Base-by-base conservation (phyloP, 2,797 vertebrate species). In the Sphenodon punctatus region DNA sequence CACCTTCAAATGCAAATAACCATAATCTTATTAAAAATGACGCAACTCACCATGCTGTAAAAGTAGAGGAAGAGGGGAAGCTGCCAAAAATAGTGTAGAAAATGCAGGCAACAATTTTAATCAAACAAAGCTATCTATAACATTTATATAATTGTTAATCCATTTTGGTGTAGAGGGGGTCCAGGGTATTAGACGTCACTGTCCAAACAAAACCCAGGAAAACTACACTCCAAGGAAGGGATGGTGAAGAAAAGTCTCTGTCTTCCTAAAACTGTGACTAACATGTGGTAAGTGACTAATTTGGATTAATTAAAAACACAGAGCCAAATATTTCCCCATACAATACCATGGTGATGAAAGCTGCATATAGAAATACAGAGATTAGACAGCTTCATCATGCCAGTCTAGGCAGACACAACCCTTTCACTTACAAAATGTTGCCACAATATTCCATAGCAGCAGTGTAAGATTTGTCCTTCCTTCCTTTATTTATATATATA, bases 1-100 rank as follows among this genome's bases (percentile, higher is more conserved):
- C 92, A 94, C 92, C 90, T 94, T 90, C 89, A 93, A 91, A 92
- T 94, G 90, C 91, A 94, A 94, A 94, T 92, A 89, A 96, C 79
- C 85, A 78, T 93, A 93, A 94, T 93, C 92, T 88, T 90, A 94
- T 94, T 93, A 93, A 92, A 90, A 93, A 88, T 92, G 82, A 91
- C 84, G 88, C 91, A 97, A 97, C 95, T 94, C 86, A 38, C 69
- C 86, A 83, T 88, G 87, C 80, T 1, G 2, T 78, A 90, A 88
- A 77, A 88, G 94, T 84, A 30, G 20, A 30, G 42, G 48, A 82
- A 89, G 92, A 94, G 80, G 86, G 89, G 77, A 85, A 90, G 87
- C 84, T 68, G 87, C 85, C 91, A 87, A 84, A 87, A 65, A 80
- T 59, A 0, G 0, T 39, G 63, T 59, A 41, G 25, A 32, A 8